Percentiles rank a stretch among this genome's conserved stretches.
Conservation (phyloP, 2,113 vertebrate genomes). For the Saccopteryx leptura region DNA sequence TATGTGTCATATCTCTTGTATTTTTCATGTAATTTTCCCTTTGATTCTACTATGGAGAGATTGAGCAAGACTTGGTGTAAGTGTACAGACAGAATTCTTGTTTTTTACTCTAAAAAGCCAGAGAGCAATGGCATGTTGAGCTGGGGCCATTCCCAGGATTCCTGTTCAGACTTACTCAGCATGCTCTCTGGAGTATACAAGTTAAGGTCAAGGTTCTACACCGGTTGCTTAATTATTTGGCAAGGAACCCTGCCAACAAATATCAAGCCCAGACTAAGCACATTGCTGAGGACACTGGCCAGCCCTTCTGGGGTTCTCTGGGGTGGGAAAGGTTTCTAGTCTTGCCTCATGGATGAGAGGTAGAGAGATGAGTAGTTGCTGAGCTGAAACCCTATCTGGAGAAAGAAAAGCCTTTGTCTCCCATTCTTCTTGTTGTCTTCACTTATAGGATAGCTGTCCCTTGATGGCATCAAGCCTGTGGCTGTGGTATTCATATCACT, state of each 20-base stretch:
- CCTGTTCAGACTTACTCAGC: constrained; percentile 5
- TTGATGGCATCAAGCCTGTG: background rate
- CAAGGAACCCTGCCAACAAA: constrained; percentile 10
- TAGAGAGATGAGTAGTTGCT: background rate
- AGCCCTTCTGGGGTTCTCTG: background rate
- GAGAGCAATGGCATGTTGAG: background rate
- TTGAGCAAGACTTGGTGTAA: constrained; percentile 14
- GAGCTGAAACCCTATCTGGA: constrained; percentile 11
- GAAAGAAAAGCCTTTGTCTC: background rate
- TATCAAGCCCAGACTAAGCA: constrained; percentile 21
- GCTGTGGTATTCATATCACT: background rate
- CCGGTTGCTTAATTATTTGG: constrained; percentile 7
- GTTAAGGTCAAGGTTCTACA: constrained; percentile 46
- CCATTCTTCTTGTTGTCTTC: background rate
- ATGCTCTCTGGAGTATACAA: background rate
- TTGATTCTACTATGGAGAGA: background rate
- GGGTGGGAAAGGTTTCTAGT: background rate
- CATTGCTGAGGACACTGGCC: background rate
- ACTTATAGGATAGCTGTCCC: background rate
- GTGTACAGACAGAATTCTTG: background rate
- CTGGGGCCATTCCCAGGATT: background rate
- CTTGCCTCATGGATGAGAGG: background rate
- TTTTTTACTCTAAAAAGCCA: background rate
- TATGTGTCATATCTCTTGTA: background rate
- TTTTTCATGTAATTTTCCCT: background rate